Conservation (phyloP, 2,797 vertebrate genomes). For the Lepidocolaptes lacrymiger region DNA sequence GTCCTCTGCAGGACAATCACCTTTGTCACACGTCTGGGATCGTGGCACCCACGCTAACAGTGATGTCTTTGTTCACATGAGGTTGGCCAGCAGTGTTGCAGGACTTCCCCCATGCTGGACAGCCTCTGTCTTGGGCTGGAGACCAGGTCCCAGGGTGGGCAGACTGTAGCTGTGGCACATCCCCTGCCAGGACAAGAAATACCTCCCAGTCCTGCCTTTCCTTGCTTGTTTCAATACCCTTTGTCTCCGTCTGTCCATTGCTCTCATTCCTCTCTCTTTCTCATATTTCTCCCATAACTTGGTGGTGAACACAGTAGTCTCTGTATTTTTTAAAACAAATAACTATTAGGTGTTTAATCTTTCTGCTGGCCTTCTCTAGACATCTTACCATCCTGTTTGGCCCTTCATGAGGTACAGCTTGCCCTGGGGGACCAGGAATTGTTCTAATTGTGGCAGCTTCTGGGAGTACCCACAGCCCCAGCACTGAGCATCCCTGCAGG, state of each 20-base stretch:
- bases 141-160: not conserved
- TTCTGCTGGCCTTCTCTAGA: not conserved
- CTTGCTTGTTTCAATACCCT: not conserved
- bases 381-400: not conserved
- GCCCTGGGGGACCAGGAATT: not conserved
- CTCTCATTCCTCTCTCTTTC: not conserved
- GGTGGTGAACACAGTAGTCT: not conserved
- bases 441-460: rapidly evolving
- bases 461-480: not conserved
- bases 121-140: not conserved
- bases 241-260: not conserved
- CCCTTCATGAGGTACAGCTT: not conserved
- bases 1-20: rapidly evolving
- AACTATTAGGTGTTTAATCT: not conserved
- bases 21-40: not conserved
- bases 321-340: not conserved
- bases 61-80: rapidly evolving
- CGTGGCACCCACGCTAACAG: rapidly evolving
- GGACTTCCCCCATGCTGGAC: not conserved
- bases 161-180: not conserved
- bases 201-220: not conserved
- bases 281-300: not conserved
- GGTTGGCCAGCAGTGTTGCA: not conserved
- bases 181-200: not conserved
- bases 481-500: not conserved